Evolutionary conservation across 2,797 vertebrate genomes (phyloP), one percentile per base, ranked within the genome.

Genomic region (Pseudochirops corinnae): DNA sequence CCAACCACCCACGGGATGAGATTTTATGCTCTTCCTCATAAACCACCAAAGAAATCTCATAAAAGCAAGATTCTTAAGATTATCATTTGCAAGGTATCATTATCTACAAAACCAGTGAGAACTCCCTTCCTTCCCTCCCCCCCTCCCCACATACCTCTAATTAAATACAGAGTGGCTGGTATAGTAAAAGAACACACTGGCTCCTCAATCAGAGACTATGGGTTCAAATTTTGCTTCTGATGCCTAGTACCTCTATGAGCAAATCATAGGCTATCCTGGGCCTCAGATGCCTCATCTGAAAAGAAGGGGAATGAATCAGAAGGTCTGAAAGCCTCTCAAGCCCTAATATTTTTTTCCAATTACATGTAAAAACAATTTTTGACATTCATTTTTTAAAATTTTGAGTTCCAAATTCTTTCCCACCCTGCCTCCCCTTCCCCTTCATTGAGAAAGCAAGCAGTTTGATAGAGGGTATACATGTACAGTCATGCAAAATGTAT

Each of bases 11-110:
- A 87, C 74, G 9, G 74, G 21, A 46, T 87, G 74, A 87, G 74
- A 82, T 82, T 82, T 82, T 26, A 87, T 87, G 74, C 13, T 87
- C 74, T 87, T 87, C 74, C 39, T 87, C 39, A 50, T 87, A 87
- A 87, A 87, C 39, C 39, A 87, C 39, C 74, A 46, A 21, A 46
- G 39, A 87, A 87, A 46, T 87, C 39, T 87, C 74, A 87, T 87
- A n/a, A 87, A 87, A 87, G 74, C 39, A 87, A 87, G 74, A 87
- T 87, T 46, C 74, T 82, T 82, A 82, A 74, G 74, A 82, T 82
- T 24, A 82, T 82, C 74, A 82, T 46, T 82, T 82, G 74, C 74
- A 82, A 46, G 74, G 74, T 46, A 31, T 82, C 29, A 82, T 82
- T 82, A 82, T 46, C 74, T 82, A 21, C 39, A 26, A 46, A 46